phyloP scores from a whole-genome alignment of 2,888 invertebrate genomes.

The Rotaria socialis region DNA sequence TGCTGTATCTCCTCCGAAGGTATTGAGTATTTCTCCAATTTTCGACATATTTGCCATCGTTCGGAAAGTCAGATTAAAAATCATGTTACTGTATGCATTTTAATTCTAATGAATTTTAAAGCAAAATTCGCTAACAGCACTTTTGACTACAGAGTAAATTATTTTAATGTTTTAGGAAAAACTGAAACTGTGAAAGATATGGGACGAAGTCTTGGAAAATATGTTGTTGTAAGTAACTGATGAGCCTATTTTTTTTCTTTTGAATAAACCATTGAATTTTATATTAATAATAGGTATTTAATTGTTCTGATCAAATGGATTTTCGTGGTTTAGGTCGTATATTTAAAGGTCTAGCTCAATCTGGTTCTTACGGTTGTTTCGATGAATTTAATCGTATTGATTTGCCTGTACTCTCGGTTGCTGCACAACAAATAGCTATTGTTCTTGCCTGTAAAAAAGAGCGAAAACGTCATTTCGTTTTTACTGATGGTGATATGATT shows the following conservation, averaged over 20 bases:
- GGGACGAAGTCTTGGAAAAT: conserved; percentile 60
- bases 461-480: conserved; percentile 80
- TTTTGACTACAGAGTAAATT: neutral
- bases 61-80: too few species aligned
- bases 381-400: conserved; percentile 69
- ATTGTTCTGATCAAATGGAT: conserved; percentile 62
- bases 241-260: too few species aligned
- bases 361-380: conserved; percentile 61
- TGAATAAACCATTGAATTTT: too few species aligned
- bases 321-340: conserved; percentile 60
- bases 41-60: too few species aligned
- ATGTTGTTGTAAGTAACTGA: conserved; percentile 55
- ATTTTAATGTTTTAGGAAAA: conserved; percentile 49
- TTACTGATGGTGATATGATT: conserved; percentile 87
- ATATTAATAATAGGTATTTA: conserved; percentile 50
- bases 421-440: conserved; percentile 92
- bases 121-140: too few species aligned
- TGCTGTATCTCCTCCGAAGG: too few species aligned
- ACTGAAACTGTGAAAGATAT: conserved; percentile 60
- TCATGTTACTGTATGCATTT: too few species aligned
- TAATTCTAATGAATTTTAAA: too few species aligned
- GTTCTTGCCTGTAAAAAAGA: conserved; percentile 82
- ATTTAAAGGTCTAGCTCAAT: conserved; percentile 60
- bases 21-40: too few species aligned
- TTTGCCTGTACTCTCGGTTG: conserved; percentile 84